Evolutionary conservation across 2,113 vertebrate species (phyloP), one percentile per base, ranked within the genome.

Genomic region (Lophura nycthemera): DNA sequence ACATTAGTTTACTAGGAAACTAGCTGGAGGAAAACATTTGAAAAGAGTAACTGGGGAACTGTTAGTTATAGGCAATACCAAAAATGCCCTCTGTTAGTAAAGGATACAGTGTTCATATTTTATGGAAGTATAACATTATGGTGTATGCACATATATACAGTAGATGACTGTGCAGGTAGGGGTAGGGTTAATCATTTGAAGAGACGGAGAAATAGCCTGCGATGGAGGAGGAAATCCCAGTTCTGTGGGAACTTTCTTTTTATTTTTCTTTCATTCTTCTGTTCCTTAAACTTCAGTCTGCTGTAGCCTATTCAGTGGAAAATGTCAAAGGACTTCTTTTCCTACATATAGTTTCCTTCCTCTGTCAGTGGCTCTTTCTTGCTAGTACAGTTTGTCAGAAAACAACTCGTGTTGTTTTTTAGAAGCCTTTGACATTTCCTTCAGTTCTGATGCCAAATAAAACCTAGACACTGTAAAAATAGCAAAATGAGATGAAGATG

Each of bases 361-460:
- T 71, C 50, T 71, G 3, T 70, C 74, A 82, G 75, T 70, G 72
- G 18, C 7, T 7, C n/a, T 61, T 94, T 80, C 72, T 87, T 75
- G 32, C 89, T 89, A 22, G 63, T 56, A 64, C 1, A 8, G 40
- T 67, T 90, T 92, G 86, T 90, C 92, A 94, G 69, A 86, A 91
- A 60, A 86, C 61, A 95, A n/a, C 63, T 91, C 24, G 61, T 88
- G 90, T 95, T 93, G 56, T 71, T 95, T 92, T 71, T 83, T 48
- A 90, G 70, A 78, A 71, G 73, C 43, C 47, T 95, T 90, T 94
- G 90, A 59, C 86, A 75, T 92, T 90, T 93, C 45, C 83, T 92
- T 93, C 52, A 88, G 38, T 86, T 94, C 48, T 84, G 43, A 60
- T 90, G 76, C 83, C 70, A 86, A 81, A 57, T 56, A 81, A 93